A percentile compares a stretch with the other conserved stretches of the same genome.
Evolutionary conservation across 2,113 vertebrate species (phyloP).

Genomic region (Rhinolophus ferrumequinum): DNA sequence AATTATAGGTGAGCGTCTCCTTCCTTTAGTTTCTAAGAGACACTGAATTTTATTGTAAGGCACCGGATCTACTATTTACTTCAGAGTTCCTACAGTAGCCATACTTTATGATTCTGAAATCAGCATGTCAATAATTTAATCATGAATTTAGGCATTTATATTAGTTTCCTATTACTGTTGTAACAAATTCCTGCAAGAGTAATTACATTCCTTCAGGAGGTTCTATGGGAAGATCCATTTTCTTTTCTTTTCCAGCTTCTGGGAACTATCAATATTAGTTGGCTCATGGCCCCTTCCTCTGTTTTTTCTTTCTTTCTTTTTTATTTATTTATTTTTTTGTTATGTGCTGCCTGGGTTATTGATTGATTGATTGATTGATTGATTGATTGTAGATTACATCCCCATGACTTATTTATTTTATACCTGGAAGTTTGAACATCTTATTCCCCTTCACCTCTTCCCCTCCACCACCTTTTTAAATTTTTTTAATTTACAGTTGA

Average conservation of each 20-base stretch:
- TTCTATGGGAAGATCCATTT: not conserved
- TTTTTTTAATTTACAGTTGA: too few species aligned
- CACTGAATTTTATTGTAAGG: not conserved
- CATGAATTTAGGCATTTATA: not conserved
- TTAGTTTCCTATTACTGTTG: not conserved
- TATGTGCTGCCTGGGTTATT: too few species aligned
- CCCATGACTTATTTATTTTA: too few species aligned
- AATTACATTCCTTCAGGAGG: not conserved
- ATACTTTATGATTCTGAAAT: slow-evolving; percentile 12
- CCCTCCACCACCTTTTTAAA: too few species aligned
- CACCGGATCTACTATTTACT: not conserved
- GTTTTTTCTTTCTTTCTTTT: not conserved
- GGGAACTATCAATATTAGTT: not conserved
- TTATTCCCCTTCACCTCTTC: too few species aligned
- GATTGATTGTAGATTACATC: too few species aligned
- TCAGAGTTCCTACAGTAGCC: not conserved
- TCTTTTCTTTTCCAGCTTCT: not conserved
- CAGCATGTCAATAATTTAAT: not conserved
- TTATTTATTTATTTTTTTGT: too few species aligned
- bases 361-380: too few species aligned
- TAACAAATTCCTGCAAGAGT: not conserved
- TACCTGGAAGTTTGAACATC: too few species aligned
- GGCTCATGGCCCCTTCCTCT: not conserved
- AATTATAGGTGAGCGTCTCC: not conserved
- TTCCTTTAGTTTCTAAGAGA: not conserved